Base-by-base conservation (phyloP, 1,140 invertebrate genomes). In the Lordiphosa stackelbergi region DNA sequence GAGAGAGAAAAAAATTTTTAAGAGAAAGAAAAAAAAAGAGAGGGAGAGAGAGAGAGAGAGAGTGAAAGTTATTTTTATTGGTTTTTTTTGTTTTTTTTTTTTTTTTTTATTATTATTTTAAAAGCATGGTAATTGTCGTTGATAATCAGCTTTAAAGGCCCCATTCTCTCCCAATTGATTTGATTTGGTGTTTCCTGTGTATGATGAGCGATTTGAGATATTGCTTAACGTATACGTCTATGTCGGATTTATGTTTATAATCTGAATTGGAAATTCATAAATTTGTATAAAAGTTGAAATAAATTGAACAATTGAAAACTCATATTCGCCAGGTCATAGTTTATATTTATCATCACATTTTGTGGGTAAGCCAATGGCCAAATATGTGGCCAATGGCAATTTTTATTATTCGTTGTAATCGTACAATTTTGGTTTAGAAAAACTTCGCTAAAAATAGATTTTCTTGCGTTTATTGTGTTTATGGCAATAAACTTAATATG, bases 271-370 rank as follows among this genome's bases (percentile, higher is more conserved):
- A 8, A 45, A 41, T 47, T 42, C 43, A 66, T 36, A 19, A 19
- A 46, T 52, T 7, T 41, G n/a, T 19, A 19, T 19, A 19, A 19
- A 19, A 19, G 19, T 40, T 45, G 37, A 38, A 6, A 1, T 11
- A 19, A 51, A 51, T 12, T 4, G n/a, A 6, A 5, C 11, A n/a
- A 43, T 43, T 66, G 36, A 19, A 19, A 19, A 19, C 56, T 42
- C 65, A 56, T 46, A 38, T 24, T 19, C 35, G 36, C 16, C 51
- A 40, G 40, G 34, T 60, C 51, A 59, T 61, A 35, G 65, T 56
- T 69, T 78, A 53, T 58, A 53, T 77, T 55, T 38, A 38, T 24
- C 65, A 24, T 53, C 56, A 78, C 64, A 19, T 19, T 28, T 5
- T 2, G 1, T 28, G 24, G n/a, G n/a, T n/a, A n/a, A n/a, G n/a